These are phyloP conservation scores for Arothron firmamentum DNA, from an alignment of 2,113 vertebrate genomes.

Conservation along the genomic window DNA sequence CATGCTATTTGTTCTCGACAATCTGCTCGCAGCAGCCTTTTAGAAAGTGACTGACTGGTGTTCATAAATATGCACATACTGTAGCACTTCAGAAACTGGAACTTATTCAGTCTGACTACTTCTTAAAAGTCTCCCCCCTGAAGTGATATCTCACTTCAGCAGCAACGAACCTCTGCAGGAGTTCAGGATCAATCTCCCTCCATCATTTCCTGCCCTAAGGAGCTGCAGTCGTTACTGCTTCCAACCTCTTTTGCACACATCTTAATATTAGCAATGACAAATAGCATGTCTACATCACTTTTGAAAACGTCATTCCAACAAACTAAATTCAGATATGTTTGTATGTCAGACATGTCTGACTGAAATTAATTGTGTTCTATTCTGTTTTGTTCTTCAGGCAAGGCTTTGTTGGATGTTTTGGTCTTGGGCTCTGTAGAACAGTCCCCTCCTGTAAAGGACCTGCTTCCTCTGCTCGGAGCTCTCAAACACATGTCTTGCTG, in stretches of 20 bases:
- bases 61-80: slow-evolving; percentile 18
- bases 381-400: slow-evolving; percentile 40
- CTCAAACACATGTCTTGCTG: slow-evolving; percentile 66
- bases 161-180: slow-evolving; percentile 1
- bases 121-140: slow-evolving; percentile 5
- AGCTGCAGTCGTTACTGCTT: slow-evolving; percentile 7
- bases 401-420: slow-evolving; percentile 65
- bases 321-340: background rate
- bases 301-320: background rate
- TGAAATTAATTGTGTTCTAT: slow-evolving; percentile 4
- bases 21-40: slow-evolving; percentile 7
- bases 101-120: slow-evolving; percentile 1
- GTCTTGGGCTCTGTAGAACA: slow-evolving; percentile 46
- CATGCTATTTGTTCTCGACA: slow-evolving; percentile 30
- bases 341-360: background rate
- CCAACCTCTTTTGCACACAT: background rate
- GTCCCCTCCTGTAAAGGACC: slow-evolving; percentile 48
- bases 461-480: slow-evolving; percentile 65
- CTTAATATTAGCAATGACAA: background rate
- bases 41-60: slow-evolving; percentile 9
- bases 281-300: background rate
- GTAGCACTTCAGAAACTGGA: background rate
- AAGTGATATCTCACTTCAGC: slow-evolving; percentile 10
- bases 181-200: slow-evolving; percentile 10
- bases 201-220: background rate